phyloP scores from a whole-genome alignment of 2,113 vertebrate species.

The Sinocyclocheilus anshuiensis region DNA sequence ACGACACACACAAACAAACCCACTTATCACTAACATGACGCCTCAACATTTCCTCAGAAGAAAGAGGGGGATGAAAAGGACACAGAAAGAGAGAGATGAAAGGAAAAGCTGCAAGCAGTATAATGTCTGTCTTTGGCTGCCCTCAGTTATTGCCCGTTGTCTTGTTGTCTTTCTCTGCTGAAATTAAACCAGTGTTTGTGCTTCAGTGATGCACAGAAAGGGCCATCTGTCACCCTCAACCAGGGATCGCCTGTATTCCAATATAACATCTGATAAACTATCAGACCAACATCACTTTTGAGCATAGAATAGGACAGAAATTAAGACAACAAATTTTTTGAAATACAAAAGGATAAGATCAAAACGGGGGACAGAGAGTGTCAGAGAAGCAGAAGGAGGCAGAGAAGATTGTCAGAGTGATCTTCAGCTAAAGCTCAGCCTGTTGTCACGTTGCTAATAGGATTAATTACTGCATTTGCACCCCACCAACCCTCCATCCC shows the following conservation, averaged over 20 bases:
- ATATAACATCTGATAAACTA: slow-evolving; percentile 1
- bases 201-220: slow-evolving; percentile 64
- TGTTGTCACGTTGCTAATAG: slow-evolving; percentile 64
- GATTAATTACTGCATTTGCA: slow-evolving; percentile 68
- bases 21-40: neutral
- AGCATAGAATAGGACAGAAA: neutral
- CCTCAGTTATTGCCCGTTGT: slow-evolving; percentile 34
- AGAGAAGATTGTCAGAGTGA: slow-evolving; percentile 17
- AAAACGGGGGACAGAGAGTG: neutral
- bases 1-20: neutral
- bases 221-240: slow-evolving; percentile 69
- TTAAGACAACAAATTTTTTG: too few species aligned
- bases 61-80: neutral
- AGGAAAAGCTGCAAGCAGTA: slow-evolving; percentile 25
- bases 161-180: slow-evolving; percentile 54
- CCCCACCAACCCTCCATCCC: slow-evolving; percentile 3
- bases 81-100: neutral
- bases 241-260: neutral
- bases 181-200: slow-evolving; percentile 70
- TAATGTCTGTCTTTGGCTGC: slow-evolving; percentile 27
- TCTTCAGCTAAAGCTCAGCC: slow-evolving; percentile 62
- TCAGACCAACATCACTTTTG: slow-evolving; percentile 9
- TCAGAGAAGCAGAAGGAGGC: neutral
- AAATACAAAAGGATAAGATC: too few species aligned
- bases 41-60: neutral